Evolutionary conservation across 2,797 vertebrate species (phyloP).

Genomic region (Galaxias olidus): DNA sequence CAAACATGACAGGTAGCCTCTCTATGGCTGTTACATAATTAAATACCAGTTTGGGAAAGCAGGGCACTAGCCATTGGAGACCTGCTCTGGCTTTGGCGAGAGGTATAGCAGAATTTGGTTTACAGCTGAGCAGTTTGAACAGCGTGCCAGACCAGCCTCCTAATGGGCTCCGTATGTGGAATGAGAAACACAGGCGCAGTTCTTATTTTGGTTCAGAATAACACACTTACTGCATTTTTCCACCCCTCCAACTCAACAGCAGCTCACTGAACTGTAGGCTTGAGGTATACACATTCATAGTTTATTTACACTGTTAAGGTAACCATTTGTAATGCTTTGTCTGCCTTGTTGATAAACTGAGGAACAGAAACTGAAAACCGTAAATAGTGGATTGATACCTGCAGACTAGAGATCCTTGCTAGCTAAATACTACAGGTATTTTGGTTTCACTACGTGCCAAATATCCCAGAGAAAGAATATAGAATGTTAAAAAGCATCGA

Average conservation of each 20-base stretch:
- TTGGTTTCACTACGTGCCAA: too few relatives aligned
- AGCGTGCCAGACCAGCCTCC: slow-evolving; percentile 21
- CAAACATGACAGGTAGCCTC: slow-evolving; percentile 5
- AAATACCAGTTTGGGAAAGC: slow-evolving; percentile 5
- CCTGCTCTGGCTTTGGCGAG: slow-evolving; percentile 1
- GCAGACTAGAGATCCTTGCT: too few relatives aligned
- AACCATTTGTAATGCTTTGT: not conserved
- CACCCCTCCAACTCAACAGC: slow-evolving; percentile 22
- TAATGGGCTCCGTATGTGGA: slow-evolving; percentile 80
- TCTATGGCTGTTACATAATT: slow-evolving; percentile 5
- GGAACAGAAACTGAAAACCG: not conserved
- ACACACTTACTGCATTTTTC: slow-evolving; percentile 55
- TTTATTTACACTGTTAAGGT: not conserved
- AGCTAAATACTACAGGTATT: too few relatives aligned
- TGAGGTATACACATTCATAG: not conserved
- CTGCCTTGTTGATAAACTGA: not conserved
- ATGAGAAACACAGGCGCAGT: slow-evolving; percentile 60
- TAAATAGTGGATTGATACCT: not conserved
- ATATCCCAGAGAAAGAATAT: too few relatives aligned
- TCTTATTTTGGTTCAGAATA: slow-evolving; percentile 51
- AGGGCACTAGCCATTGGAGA: slow-evolving; percentile 10
- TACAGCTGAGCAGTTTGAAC: slow-evolving; percentile 34
- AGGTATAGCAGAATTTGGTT: slow-evolving; percentile 36
- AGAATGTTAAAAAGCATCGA: too few relatives aligned
- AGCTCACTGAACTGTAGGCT: slow-evolving; percentile 11